These are phyloP conservation scores for Hypomecis atomaria DNA, from an alignment of 2,888 invertebrate species.

Conservation along the genomic window DNA sequence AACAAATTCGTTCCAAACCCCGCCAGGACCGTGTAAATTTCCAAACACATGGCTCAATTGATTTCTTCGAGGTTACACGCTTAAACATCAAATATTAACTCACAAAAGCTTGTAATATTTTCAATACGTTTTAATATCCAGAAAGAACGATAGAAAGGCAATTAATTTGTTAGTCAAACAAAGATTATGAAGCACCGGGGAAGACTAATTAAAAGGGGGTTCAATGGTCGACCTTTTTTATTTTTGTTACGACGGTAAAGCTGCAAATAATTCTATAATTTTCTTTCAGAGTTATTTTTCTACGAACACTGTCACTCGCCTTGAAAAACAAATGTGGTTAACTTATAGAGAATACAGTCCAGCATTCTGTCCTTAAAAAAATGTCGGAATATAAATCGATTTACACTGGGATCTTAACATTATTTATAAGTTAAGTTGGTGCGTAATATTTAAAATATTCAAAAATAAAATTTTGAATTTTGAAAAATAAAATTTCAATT, in stretches of 20 bases:
- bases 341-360: too few relatives aligned
- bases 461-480: too few relatives aligned
- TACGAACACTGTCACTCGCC: too few relatives aligned
- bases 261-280: background rate
- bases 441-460: too few relatives aligned
- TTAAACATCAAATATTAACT: background rate
- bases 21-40: too few relatives aligned
- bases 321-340: too few relatives aligned
- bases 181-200: constrained; percentile 1
- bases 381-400: too few relatives aligned
- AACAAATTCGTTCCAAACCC: too few relatives aligned
- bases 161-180: constrained; percentile 17
- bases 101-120: background rate
- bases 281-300: background rate
- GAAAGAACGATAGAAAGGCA: constrained; percentile 11
- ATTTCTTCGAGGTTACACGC: background rate
- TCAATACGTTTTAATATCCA: background rate
- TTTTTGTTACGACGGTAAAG: background rate
- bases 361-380: too few relatives aligned
- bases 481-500: too few relatives aligned
- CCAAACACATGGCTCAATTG: background rate
- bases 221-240: constrained; percentile 3
- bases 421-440: too few relatives aligned
- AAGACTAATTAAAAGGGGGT: constrained; percentile 7
- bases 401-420: too few relatives aligned